Base-by-base conservation (phyloP, 2,113 vertebrate genomes). In the Tiliqua scincoides region DNA sequence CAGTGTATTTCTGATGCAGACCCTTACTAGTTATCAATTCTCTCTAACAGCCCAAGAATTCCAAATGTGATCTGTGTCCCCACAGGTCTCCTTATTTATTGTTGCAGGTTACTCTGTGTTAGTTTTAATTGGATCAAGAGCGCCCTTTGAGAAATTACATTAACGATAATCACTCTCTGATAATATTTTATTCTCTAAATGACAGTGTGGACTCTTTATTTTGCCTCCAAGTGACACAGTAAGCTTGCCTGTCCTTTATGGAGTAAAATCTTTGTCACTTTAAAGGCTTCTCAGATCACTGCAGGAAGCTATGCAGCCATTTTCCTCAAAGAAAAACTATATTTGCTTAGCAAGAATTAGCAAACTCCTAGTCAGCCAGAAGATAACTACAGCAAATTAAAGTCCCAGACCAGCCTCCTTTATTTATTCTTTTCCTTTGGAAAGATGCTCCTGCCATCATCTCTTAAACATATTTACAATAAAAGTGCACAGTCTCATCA, bases 331-430 rank as follows among this genome's bases (percentile, higher is more conserved):
- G 77, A 84, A 76, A 86, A 8, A 3, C 75, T 48, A 1, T 6
- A n/a, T 67, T 89, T 85, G 20, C 75, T 83, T 91, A 67, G 62
- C 80, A 92, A 86, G 10, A 54, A 81, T 54, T 76, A 76, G 89
- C 23, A 76, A 15, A 62, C 23, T 85, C 7, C 61, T 75, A 90
- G 23, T 35, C 81, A 67, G 35, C n/a, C 67, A 14, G 21, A 87
- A 89, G 35, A 79, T 10, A 84, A 61, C 3, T n/a, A 40, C 0
- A 0, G 73, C 80, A 84, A 20, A 71, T 7, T 21, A 52, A 63
- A 52, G 54, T 12, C 1, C 76, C 83, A 84, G 63, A 79, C 2
- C 4, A 68, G 52, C 75, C 0, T 43, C 43, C 1, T 81, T 73
- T 85, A 17, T 40, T 80, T 90, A 87, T 6, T 77, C 54, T 52